Conservation (phyloP, 2,113 vertebrate genomes). For the Pyxicephalus adspersus region DNA sequence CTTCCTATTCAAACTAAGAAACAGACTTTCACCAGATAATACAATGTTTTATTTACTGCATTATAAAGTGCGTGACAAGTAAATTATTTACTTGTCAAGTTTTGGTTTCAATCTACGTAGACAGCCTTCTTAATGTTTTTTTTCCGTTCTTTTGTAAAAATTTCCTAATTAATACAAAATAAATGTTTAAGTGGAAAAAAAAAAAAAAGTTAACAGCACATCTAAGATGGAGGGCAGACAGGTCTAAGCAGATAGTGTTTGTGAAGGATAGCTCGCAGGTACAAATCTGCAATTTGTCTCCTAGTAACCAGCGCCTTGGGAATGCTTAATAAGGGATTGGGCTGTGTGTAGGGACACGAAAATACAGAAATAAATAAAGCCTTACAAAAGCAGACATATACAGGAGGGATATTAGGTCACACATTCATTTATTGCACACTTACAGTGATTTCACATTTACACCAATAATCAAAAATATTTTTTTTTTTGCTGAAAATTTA, state of each 20-base stretch:
- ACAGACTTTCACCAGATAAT: too few relatives aligned
- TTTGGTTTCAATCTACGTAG: too few relatives aligned
- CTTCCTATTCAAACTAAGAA: too few relatives aligned
- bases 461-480: too few relatives aligned
- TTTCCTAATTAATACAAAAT: background rate
- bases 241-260: background rate
- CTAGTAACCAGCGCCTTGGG: slow-evolving; percentile 18
- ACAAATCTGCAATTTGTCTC: slow-evolving; percentile 14
- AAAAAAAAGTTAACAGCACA: background rate
- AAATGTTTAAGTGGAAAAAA: background rate
- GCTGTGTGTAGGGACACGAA: background rate
- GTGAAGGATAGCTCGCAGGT: background rate
- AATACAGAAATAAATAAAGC: slow-evolving; percentile 2
- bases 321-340: background rate
- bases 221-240: background rate
- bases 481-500: too few relatives aligned
- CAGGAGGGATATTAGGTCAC: background rate
- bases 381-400: background rate
- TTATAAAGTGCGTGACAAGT: too few relatives aligned
- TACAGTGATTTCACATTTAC: too few relatives aligned
- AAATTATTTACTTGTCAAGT: too few relatives aligned
- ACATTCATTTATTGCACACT: background rate
- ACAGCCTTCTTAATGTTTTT: too few relatives aligned
- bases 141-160: too few relatives aligned
- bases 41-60: too few relatives aligned